These are phyloP conservation scores for Leucosticte australis DNA, from an alignment of 2,113 vertebrate genomes.

Conservation along the genomic window DNA sequence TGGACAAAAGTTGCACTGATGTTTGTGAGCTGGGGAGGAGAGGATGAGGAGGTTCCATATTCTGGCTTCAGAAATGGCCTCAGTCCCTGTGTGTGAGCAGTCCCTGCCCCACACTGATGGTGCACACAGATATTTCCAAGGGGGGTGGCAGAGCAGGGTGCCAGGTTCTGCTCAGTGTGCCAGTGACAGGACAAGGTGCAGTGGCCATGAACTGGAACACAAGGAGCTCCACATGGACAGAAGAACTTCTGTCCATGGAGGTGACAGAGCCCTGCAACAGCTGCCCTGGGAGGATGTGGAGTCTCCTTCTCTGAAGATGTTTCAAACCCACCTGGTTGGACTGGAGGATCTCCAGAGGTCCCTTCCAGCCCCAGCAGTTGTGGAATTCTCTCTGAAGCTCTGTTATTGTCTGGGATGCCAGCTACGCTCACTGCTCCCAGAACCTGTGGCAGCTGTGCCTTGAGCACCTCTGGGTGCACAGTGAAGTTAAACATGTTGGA, in stretches of 20 bases:
- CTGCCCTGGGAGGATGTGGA: background rate
- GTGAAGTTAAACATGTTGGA: rapidly evolving
- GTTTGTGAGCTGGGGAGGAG: background rate
- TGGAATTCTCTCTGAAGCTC: background rate
- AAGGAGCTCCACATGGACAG: background rate
- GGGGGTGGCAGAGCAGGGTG: background rate
- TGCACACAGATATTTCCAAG: background rate
- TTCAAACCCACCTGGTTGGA: background rate
- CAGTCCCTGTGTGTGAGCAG: background rate
- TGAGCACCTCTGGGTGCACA: rapidly evolving
- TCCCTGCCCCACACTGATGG: background rate
- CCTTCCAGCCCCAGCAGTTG: background rate
- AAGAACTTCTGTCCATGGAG: background rate
- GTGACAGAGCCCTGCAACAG: background rate
- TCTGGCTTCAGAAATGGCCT: background rate
- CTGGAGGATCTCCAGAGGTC: background rate
- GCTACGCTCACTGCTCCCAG: rapidly evolving
- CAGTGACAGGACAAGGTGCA: background rate
- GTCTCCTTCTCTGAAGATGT: background rate
- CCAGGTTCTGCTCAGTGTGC: background rate
- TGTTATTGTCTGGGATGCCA: rapidly evolving
- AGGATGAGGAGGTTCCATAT: background rate
- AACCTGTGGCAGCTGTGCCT: background rate
- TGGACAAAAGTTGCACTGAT: rapidly evolving
- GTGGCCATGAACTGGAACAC: rapidly evolving